Evolutionary conservation across 1,140 invertebrate genomes (phyloP), one percentile per base, ranked within the genome.

Genomic region (Thaumetopoea pityocampa): DNA sequence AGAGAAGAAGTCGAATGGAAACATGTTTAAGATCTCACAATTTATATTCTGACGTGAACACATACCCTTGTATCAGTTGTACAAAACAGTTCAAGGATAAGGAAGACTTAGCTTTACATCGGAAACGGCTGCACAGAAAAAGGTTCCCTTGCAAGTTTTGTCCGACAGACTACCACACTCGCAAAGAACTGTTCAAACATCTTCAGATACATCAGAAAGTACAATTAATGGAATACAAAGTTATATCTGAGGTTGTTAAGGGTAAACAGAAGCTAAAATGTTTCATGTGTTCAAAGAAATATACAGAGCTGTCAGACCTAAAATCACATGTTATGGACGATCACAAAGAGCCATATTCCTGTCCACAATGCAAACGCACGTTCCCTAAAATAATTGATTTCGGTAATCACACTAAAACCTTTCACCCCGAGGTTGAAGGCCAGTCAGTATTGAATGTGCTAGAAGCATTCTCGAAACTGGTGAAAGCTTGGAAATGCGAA

Each of bases 91-190:
- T 79, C 14, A 69, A 63, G 27, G 56, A 69, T 12, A 80, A 80
- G 56, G 49, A 69, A 12, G 72, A 77, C 22, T 37, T 82, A 4
- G 37, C 51, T 1, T 33, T 60, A 4, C 80, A 84, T 33, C 57
- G 67, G 9, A 70, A 69, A 47, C 26, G 69, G 20, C 9, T 70
- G 3, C 80, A 82, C 22, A 46, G 67, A 16, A 84, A 80, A 30
- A 56, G 66, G 17, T 84, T 81, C 27, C 73, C 72, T 0, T 84
- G 80, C 44, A 84, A 84, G 52, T 81, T 84, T 17, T 84, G 80
- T 38, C 77, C 80, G 0, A 81, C 74, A 23, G 76, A 80, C 30
- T 80, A 81, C 19, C 50, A 67, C 14, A 81, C 73, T 0, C 48
- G 67, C 3, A 84, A 81, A 33, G 73, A 80, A 16, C 48, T 84